A percentile compares a stretch with the other conserved stretches of the same genome.
phyloP scores from a whole-genome alignment of 2,113 vertebrate species.

The Mustela lutreola region DNA sequence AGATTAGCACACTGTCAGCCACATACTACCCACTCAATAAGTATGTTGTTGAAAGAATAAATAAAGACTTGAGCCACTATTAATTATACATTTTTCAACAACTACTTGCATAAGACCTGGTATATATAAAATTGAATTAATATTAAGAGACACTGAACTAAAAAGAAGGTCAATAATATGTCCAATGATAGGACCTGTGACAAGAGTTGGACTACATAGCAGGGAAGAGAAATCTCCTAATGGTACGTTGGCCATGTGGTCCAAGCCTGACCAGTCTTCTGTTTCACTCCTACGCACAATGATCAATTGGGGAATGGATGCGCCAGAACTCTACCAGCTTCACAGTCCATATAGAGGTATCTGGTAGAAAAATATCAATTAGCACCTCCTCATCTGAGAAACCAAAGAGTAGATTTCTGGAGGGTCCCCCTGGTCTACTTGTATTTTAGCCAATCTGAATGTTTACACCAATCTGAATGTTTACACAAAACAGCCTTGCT shows the following conservation, averaged over 20 bases:
- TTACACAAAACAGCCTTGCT: conserved; percentile 74
- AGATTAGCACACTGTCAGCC: background rate
- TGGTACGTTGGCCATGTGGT: background rate
- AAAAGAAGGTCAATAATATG: background rate
- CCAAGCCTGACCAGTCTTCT: background rate
- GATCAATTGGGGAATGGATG: background rate
- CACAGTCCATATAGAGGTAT: conserved; percentile 35
- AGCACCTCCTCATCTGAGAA: conserved; percentile 81
- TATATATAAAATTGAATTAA: background rate
- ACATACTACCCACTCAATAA: background rate
- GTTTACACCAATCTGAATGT: background rate
- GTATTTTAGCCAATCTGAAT: conserved; percentile 74
- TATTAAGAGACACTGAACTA: background rate
- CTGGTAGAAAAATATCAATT: conserved; percentile 82
- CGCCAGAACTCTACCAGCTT: background rate
- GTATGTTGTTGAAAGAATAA: background rate
- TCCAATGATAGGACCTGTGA: background rate
- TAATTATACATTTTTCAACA: background rate
- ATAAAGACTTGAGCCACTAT: background rate
- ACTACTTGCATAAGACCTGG: background rate
- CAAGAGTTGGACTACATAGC: background rate
- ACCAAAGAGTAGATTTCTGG: conserved; percentile 82
- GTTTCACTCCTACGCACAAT: background rate
- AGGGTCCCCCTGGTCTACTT: conserved; percentile 73
- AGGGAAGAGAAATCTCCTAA: background rate